Evolutionary conservation across 2,888 invertebrate genomes (phyloP), one percentile per base, ranked within the genome.

Genomic region (Hypselothyrea guttata): DNA sequence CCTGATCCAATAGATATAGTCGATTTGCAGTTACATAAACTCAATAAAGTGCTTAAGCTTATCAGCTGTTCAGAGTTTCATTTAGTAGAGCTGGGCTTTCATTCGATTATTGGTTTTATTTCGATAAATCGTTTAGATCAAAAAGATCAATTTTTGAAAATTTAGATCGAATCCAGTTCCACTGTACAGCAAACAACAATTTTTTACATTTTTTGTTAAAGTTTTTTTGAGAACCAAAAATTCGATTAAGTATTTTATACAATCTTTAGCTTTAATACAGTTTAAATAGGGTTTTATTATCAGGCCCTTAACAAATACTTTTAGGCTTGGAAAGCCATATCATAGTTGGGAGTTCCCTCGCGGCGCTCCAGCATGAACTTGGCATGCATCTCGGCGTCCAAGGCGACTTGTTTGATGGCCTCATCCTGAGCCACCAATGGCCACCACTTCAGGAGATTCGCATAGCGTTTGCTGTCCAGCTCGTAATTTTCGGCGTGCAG

Each of bases 361-460:
- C 92, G 91, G 45, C 92, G 92, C 0, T 93, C 93, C 76, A 92
- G 92, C 0, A 94, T 92, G 86, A 93, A 96, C 85, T 94, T 94
- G 8, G 93, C 93, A 87, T 96, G 95, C 4, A 92, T 92, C 66
- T 95, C 94, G 0, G 93, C 91, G 8, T 94, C 91, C 56, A 95
- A 87, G 58, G 91, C 93, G 74, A 93, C 93, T 1, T 91, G 90
- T 86, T 93, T 93, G 1, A 96, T 94, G 1, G 93, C 94, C 0
- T 93, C 91, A 63, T 94, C 93, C 59, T 92, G 91, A 67, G 93
- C 92, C 94, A 96, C 95, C 0, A 92, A 91, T 1, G 89, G 94
- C 93, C 72, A 47, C 91, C 71, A 71, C 27, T 54, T 11, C 3
- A 66, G 12, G 0, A 73, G 49, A 1, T 63, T 56, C 0, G 46